Percentiles rank a stretch among this genome's conserved stretches.
Evolutionary conservation across 1,140 invertebrate species (phyloP).

Genomic region (Saccostrea echinata): DNA sequence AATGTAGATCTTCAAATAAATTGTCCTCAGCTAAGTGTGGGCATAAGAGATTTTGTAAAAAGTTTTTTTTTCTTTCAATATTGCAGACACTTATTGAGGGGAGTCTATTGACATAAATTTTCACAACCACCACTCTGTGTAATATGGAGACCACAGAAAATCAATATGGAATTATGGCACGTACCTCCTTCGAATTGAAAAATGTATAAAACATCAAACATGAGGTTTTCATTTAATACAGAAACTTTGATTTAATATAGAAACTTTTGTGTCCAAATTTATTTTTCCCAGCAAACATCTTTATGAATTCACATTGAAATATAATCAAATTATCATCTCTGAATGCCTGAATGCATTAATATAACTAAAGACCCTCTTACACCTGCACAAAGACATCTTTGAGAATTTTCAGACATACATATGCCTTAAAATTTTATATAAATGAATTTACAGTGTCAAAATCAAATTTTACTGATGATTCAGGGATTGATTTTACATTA

Average conservation of each 20-base stretch:
- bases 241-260: not conserved
- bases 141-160: not conserved
- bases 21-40: not conserved
- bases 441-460: slow-evolving; percentile 3
- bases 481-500: too few species aligned
- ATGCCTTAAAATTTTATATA: not conserved
- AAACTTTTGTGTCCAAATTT: slow-evolving; percentile 20
- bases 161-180: slow-evolving; percentile 6
- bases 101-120: not conserved
- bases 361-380: not conserved
- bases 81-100: not conserved
- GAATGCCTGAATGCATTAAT: slow-evolving; percentile 23
- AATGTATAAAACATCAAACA: not conserved
- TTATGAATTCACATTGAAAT: not conserved
- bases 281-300: slow-evolving; percentile 16
- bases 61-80: not conserved
- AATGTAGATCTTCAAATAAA: slow-evolving; percentile 1
- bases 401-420: not conserved
- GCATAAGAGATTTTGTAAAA: not conserved
- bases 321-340: not conserved
- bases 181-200: not conserved
- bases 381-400: not conserved
- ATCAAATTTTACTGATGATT: not conserved
- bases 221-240: not conserved
- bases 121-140: not conserved